These are phyloP conservation scores for Rhizoglyphus robini DNA, from an alignment of 1,140 invertebrate species.

Conservation along the genomic window DNA sequence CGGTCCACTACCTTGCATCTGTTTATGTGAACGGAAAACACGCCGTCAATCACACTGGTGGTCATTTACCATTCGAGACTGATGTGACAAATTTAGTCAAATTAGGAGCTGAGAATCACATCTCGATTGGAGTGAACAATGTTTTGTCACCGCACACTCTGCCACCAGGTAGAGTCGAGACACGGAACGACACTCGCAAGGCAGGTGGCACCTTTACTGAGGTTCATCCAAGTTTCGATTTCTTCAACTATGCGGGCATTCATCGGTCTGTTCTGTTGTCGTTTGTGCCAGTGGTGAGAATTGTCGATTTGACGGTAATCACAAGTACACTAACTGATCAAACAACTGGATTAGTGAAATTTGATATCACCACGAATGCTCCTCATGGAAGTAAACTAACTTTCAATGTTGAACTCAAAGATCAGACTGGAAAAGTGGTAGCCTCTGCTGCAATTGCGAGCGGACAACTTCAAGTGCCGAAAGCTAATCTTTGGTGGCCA, in stretches of 20 bases:
- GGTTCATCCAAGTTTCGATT: slow-evolving; percentile 80
- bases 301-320: slow-evolving; percentile 67
- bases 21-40: slow-evolving; percentile 80
- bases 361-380: background rate
- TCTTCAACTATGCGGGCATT: no score
- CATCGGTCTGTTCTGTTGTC: slow-evolving; percentile 77
- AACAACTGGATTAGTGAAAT: background rate
- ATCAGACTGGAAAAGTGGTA: slow-evolving; percentile 36
- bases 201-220: slow-evolving; percentile 46
- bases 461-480: slow-evolving; percentile 47
- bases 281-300: slow-evolving; percentile 62
- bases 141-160: slow-evolving; percentile 65
- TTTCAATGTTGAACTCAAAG: slow-evolving; percentile 29
- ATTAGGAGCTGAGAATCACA: slow-evolving; percentile 47
- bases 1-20: slow-evolving; percentile 69
- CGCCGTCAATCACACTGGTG: slow-evolving; percentile 54
- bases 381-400: background rate
- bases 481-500: slow-evolving; percentile 81
- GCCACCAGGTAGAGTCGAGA: slow-evolving; percentile 51
- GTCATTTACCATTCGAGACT: slow-evolving; percentile 81
- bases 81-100: slow-evolving; percentile 59
- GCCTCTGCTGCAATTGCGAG: slow-evolving; percentile 28
- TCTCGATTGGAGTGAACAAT: slow-evolving; percentile 91
- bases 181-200: slow-evolving; percentile 37
- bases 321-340: slow-evolving; percentile 46